These are phyloP conservation scores for Sipunculus nudus DNA, from an alignment of 2,888 invertebrate genomes.

Conservation along the genomic window DNA sequence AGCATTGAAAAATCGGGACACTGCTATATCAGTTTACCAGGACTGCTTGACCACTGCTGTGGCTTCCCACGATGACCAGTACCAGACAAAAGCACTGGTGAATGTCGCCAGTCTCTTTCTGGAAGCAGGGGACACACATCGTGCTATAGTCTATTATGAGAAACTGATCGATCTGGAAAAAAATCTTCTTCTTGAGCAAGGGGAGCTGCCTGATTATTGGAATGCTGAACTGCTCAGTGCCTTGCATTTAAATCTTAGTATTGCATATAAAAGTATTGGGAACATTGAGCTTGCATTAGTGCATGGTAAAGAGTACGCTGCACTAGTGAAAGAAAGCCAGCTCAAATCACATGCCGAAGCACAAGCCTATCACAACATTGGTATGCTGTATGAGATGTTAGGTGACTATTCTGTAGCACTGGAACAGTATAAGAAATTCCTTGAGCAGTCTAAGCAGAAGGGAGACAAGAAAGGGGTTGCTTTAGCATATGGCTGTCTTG, in stretches of 20 bases:
- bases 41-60: conserved; percentile 56
- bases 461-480: conserved; percentile 50
- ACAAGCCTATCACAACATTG: conserved; percentile 57
- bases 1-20: conserved; percentile 48
- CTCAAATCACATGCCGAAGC: conserved; percentile 29
- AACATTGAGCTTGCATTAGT: conserved; percentile 51
- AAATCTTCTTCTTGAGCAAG: conserved; percentile 43
- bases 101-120: conserved; percentile 61
- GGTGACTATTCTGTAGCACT: conserved; percentile 55
- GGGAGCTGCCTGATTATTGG: conserved; percentile 56
- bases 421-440: conserved; percentile 52
- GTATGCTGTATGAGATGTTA: conserved; percentile 57
- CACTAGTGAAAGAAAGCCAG: neutral
- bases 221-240: conserved; percentile 57
- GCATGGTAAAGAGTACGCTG: conserved; percentile 48
- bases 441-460: conserved; percentile 45
- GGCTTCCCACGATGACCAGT: conserved; percentile 59
- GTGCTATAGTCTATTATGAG: conserved; percentile 60
- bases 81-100: conserved; percentile 61
- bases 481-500: conserved; percentile 60
- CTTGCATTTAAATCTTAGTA: conserved; percentile 59
- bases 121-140: conserved; percentile 53
- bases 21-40: conserved; percentile 57
- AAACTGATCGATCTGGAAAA: conserved; percentile 56
- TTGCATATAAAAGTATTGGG: conserved; percentile 62